A percentile compares a stretch with the other conserved stretches of the same genome.
phyloP scores from a whole-genome alignment of 2,113 vertebrate species.

The Ginglymostoma cirratum region DNA sequence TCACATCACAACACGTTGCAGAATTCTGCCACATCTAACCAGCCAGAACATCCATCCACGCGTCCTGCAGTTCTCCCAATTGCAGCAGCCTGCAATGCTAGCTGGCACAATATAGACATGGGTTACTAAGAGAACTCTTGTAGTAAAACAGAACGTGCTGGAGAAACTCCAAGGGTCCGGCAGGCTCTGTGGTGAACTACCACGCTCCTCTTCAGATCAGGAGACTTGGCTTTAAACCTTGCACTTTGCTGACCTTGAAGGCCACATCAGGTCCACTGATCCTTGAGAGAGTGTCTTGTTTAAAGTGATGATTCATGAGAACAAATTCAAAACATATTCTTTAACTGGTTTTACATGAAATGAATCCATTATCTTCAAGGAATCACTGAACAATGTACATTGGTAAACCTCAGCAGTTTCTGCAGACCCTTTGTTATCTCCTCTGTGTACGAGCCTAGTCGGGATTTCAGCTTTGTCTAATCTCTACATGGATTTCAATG shows the following conservation, averaged over 20 bases:
- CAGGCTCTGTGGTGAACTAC: too few species aligned
- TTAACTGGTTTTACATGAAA: background rate
- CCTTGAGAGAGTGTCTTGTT: background rate
- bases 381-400: background rate
- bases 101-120: background rate
- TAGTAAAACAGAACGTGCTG: too few species aligned
- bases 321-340: background rate
- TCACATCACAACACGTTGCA: background rate
- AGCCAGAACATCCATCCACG: background rate
- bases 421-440: background rate
- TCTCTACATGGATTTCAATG: slow-evolving; percentile 40
- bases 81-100: background rate
- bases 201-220: background rate
- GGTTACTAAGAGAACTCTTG: background rate
- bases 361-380: background rate
- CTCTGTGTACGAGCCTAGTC: slow-evolving; percentile 39
- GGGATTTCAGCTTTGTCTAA: slow-evolving; percentile 37
- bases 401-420: background rate
- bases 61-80: background rate
- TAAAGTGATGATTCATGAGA: background rate
- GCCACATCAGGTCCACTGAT: background rate
- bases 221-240: background rate
- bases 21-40: background rate
- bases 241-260: background rate
- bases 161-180: too few species aligned